Evolutionary conservation across 2,888 invertebrate genomes (phyloP).

Genomic region (Drosophila prostipennis): DNA sequence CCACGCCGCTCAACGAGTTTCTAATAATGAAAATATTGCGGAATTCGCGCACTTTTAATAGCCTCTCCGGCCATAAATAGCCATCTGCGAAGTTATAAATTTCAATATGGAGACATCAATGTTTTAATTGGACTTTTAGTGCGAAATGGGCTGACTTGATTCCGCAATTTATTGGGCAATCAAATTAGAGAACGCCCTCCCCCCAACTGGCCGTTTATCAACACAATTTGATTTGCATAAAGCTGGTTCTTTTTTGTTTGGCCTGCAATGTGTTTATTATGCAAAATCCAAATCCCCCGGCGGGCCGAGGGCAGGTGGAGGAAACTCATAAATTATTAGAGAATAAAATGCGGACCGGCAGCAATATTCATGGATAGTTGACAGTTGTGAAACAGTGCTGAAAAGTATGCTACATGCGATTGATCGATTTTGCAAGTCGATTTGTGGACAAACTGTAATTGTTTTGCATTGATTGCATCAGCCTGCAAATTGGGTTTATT

Average conservation of each 20-base stretch:
- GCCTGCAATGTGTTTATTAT: conserved; percentile 38
- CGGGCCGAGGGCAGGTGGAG: background rate
- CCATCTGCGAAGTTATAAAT: conserved; percentile 62
- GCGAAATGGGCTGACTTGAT: conserved; percentile 17
- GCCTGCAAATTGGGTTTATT: conserved; percentile 21
- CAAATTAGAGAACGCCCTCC: conserved; percentile 23
- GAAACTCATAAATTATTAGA: conserved; percentile 33
- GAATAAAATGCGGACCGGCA: conserved; percentile 9
- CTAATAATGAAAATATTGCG: conserved; percentile 44
- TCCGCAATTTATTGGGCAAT: conserved; percentile 37
- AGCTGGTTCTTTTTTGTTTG: conserved; percentile 18
- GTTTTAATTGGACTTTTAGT: conserved; percentile 56
- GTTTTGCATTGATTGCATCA: conserved; percentile 28
- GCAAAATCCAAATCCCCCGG: conserved; percentile 29
- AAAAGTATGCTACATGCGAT: conserved; percentile 31
- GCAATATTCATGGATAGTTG: conserved; percentile 17
- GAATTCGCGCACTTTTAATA: conserved; percentile 11
- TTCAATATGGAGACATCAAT: conserved; percentile 61
- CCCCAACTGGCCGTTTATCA: conserved; percentile 19
- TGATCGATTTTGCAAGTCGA: conserved; percentile 28
- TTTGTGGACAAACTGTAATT: conserved; percentile 24
- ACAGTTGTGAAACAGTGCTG: conserved; percentile 21
- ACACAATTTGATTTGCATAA: conserved; percentile 44
- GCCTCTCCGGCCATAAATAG: conserved; percentile 50
- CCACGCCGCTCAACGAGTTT: conserved; percentile 8